Evolutionary conservation across 2,888 invertebrate species (phyloP).

Genomic region (Hylaea fasciaria): DNA sequence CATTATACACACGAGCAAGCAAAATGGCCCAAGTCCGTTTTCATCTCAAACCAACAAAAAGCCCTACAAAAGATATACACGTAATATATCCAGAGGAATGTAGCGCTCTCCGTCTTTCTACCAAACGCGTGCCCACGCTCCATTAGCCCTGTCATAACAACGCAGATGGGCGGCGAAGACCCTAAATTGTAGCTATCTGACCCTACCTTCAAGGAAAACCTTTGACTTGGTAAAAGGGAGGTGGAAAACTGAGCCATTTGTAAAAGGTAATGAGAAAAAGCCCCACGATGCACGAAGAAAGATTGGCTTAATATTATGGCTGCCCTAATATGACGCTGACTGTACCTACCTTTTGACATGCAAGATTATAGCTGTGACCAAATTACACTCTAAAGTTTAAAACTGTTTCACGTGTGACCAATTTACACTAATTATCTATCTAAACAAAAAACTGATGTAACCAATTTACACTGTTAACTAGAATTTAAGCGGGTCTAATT

Average conservation of each 20-base stretch:
- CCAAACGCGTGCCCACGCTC: constrained; percentile 13
- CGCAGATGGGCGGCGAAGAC: constrained; percentile 3
- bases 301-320: not conserved
- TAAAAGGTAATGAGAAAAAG: not conserved
- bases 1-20: no score
- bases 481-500: no score
- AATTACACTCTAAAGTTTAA: no score
- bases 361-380: no score
- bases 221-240: constrained; percentile 17
- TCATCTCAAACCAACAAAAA: constrained; percentile 7
- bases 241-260: constrained; percentile 7
- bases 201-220: constrained; percentile 15
- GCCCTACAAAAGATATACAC: not conserved
- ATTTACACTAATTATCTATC: no score
- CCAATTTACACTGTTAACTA: no score
- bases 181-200: constrained; percentile 11
- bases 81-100: constrained; percentile 2
- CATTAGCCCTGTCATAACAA: constrained; percentile 18
- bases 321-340: not conserved
- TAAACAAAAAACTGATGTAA: no score
- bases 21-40: not conserved
- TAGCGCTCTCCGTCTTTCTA: constrained; percentile 3
- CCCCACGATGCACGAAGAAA: not conserved
- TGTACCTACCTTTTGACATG: no score
- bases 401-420: no score